Percentiles rank a stretch among this genome's conserved stretches.
phyloP scores from a whole-genome alignment of 2,797 vertebrate genomes.

The Margarornis squamiger region DNA sequence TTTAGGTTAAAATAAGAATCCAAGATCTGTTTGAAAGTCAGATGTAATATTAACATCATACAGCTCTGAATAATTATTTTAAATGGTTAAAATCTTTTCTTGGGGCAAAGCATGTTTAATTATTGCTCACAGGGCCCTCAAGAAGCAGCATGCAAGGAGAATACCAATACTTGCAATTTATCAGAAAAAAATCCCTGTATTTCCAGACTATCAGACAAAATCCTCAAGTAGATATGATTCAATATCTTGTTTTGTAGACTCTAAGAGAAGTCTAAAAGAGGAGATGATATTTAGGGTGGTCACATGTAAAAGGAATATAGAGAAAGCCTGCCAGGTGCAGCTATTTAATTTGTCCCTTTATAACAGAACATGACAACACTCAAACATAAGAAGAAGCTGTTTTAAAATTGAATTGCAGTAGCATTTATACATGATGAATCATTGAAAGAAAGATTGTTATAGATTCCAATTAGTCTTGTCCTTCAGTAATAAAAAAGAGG shows the following conservation, averaged over 20 bases:
- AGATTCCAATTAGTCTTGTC: background rate
- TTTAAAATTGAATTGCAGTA: constrained; percentile 19
- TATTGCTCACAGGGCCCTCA: background rate
- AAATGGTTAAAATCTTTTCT: background rate
- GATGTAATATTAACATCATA: background rate
- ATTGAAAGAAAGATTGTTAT: background rate
- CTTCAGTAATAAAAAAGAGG: background rate
- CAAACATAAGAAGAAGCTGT: background rate
- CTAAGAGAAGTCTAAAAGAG: background rate
- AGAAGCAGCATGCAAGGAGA: background rate
- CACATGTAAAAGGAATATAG: background rate
- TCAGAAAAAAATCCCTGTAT: background rate
- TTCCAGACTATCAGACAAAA: background rate
- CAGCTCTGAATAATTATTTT: background rate
- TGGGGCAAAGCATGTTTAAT: background rate
- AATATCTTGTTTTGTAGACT: background rate
- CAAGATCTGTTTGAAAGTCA: background rate
- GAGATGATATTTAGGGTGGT: background rate
- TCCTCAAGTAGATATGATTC: background rate
- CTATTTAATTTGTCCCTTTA: background rate
- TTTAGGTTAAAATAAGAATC: constrained; percentile 27
- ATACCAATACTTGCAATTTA: background rate
- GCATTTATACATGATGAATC: background rate
- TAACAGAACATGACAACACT: background rate
- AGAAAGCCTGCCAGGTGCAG: background rate